Evolutionary conservation across 2,113 vertebrate genomes (phyloP), one percentile per base, ranked within the genome.

Genomic region (Neodontobutis hainanensis): DNA sequence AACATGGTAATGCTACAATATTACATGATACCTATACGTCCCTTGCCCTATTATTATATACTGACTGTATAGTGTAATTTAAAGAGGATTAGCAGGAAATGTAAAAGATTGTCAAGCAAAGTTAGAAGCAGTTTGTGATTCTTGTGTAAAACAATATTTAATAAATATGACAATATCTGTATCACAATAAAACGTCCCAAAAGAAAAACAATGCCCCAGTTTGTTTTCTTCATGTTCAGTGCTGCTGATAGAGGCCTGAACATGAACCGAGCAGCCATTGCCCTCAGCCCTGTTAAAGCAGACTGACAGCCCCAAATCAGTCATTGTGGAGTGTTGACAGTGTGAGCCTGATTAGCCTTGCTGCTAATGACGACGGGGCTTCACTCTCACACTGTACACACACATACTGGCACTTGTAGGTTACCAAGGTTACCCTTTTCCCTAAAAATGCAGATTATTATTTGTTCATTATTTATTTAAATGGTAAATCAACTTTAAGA

Each of bases 331-430:
- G 77, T 81, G 70, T 65, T 83, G 77, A 83, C 63, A 72, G 72
- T 60, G 43, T 77, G 80, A 75, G 69, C 73, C 76, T 83, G 83
- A 87, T 85, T 71, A 81, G 61, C 51, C 44, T 76, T 49, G 65
- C 68, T 81, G 51, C 34, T 68, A 79, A 75, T 73, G 65, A 75
- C 45, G 71, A 51, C 11, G 11, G 32, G 53, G 68, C 57, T 50
- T 35, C 45, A 47, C 5, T 32, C 46, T 64, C 50, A n/a, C 61
- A 77, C 34, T 55, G 71, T 60, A 64, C 58, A 45, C 15, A 49
- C 27, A 52, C 47, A 38, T 19, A 62, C 50, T 46, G n/a, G 63
- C 38, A 61, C 47, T 38, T 11, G 43, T 19, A 59, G 53, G 34
- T 38, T 19, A 57, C 50, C 43, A 50, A n/a, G n/a, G 27, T 55